A percentile compares a stretch with the other conserved stretches of the same genome.
Evolutionary conservation across 2,888 invertebrate genomes (phyloP).

Genomic region (Ariolimax columbianus): DNA sequence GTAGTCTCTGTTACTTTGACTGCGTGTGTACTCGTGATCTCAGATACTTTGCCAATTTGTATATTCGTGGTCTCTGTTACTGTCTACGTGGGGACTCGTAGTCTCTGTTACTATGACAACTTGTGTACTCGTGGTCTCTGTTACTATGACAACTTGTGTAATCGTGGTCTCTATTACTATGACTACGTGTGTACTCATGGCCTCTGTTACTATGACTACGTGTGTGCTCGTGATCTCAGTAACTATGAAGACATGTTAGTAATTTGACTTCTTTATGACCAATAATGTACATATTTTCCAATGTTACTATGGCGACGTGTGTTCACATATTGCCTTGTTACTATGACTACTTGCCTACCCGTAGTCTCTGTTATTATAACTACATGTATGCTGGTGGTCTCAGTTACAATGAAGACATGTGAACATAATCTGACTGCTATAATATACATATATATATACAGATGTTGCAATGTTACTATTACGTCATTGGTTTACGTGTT

Average conservation of each 20-base stretch:
- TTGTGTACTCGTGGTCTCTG: neutral
- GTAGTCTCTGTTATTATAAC: too few species aligned
- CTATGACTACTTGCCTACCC: too few species aligned
- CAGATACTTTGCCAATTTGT: neutral
- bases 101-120: neutral
- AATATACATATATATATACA: neutral
- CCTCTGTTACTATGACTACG: neutral
- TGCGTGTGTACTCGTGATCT: neutral
- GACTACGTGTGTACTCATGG: neutral
- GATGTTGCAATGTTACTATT: neutral
- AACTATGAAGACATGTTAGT: too few species aligned
- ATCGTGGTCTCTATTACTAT: too few species aligned
- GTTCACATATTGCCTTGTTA: too few species aligned
- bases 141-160: neutral
- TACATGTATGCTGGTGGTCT: neutral
- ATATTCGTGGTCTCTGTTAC: neutral
- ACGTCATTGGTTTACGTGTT: neutral
- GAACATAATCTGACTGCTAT: neutral
- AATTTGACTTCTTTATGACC: too few species aligned
- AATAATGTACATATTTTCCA: too few species aligned
- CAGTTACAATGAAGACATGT: neutral
- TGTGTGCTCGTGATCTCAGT: too few species aligned
- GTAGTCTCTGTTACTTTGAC: neutral
- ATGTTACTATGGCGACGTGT: neutral
- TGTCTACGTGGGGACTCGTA: neutral